Evolutionary conservation across 2,113 vertebrate genomes (phyloP).

Genomic region (Rhinoptilus africanus): DNA sequence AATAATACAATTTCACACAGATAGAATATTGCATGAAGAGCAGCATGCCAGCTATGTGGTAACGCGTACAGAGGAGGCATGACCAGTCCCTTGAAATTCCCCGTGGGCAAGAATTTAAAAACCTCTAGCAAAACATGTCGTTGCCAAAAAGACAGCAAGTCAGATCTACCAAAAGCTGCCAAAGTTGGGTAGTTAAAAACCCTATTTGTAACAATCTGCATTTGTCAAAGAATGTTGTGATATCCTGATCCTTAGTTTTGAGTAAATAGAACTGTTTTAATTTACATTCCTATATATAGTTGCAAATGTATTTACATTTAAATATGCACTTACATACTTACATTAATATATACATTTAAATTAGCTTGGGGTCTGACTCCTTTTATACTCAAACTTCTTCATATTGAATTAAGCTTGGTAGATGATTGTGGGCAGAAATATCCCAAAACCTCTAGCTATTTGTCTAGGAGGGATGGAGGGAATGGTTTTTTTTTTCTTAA

Average conservation of each 20-base stretch:
- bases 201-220: neutral
- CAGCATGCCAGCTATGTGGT: neutral
- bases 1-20: neutral
- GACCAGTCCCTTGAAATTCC: neutral
- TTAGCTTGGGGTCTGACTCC: neutral
- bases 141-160: neutral
- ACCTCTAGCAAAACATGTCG: neutral
- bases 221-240: neutral
- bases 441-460: neutral
- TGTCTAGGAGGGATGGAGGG: neutral
- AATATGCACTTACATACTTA: neutral
- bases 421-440: neutral
- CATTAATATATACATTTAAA: neutral
- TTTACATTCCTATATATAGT: neutral
- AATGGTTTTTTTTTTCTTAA: neutral
- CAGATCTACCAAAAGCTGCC: neutral
- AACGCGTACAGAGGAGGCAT: neutral
- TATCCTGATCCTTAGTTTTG: neutral
- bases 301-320: neutral
- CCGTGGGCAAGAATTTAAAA: neutral
- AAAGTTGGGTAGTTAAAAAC: neutral
- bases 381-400: neutral
- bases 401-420: neutral
- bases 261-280: neutral
- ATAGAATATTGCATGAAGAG: neutral